phyloP scores from a whole-genome alignment of 2,797 vertebrate genomes.

The Crax fasciolata region DNA sequence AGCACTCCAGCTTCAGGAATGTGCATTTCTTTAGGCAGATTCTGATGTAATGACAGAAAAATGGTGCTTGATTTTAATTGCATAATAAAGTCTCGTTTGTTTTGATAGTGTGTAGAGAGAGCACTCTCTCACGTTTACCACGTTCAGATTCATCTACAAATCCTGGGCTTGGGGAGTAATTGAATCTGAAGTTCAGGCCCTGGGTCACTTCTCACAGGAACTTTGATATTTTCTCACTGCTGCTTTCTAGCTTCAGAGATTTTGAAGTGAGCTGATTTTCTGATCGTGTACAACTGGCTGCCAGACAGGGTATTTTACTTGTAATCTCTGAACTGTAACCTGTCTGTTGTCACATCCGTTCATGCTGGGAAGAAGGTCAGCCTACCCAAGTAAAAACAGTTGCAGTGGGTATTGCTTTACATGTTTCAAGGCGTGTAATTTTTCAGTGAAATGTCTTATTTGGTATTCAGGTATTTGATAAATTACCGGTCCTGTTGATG shows the following conservation, averaged over 20 bases:
- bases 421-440: neutral
- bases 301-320: neutral
- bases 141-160: neutral
- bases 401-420: neutral
- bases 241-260: neutral
- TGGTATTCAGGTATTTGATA: neutral
- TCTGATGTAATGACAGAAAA: slow-evolving; percentile 33
- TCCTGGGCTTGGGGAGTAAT: neutral
- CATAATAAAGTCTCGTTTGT: slow-evolving; percentile 1
- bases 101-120: neutral
- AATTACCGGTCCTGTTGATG: neutral
- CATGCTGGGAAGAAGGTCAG: neutral
- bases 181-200: neutral
- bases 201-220: neutral
- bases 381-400: neutral
- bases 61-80: slow-evolving; percentile 7
- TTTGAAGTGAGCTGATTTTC: neutral
- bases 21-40: slow-evolving; percentile 31
- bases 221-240: neutral
- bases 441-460: neutral
- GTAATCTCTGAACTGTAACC: neutral
- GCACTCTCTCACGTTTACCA: neutral
- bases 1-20: neutral
- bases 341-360: neutral
- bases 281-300: neutral